Evolutionary conservation across 2,113 vertebrate genomes (phyloP).

Genomic region (Orientallactaga bullata): DNA sequence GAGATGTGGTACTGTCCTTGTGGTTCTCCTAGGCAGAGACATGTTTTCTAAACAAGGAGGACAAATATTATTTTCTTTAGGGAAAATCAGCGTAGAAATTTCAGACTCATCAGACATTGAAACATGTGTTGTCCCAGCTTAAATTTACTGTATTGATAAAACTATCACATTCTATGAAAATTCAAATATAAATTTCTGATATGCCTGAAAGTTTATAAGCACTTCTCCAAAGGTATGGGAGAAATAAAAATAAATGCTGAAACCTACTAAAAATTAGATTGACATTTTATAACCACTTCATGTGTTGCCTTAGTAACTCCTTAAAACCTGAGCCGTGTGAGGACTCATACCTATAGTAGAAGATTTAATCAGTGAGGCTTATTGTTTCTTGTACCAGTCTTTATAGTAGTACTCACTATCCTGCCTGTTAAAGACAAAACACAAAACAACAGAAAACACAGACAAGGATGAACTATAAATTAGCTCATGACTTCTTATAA

Average conservation of each 20-base stretch:
- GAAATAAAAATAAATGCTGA: background rate
- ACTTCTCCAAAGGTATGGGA: background rate
- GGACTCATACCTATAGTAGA: background rate
- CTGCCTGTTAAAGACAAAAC: background rate
- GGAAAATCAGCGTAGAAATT: constrained; percentile 21
- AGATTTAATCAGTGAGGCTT: background rate
- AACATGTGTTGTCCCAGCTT: background rate
- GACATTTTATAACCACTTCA: constrained; percentile 1
- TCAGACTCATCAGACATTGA: constrained; percentile 10
- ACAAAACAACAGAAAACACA: background rate
- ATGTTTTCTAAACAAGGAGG: background rate
- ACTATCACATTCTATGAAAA: background rate
- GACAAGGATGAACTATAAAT: background rate
- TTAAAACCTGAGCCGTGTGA: background rate
- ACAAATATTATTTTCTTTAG: background rate
- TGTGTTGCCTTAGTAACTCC: background rate
- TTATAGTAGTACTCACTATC: background rate
- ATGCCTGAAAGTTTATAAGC: background rate
- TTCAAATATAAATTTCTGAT: background rate
- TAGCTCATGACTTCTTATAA: background rate
- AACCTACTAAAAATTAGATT: background rate
- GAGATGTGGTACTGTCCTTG: background rate
- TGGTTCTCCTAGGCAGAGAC: background rate
- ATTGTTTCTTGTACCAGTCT: background rate
- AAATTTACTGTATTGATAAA: background rate